These are phyloP conservation scores for Apaloderma vittatum DNA, from an alignment of 2,113 vertebrate species.

Conservation along the genomic window DNA sequence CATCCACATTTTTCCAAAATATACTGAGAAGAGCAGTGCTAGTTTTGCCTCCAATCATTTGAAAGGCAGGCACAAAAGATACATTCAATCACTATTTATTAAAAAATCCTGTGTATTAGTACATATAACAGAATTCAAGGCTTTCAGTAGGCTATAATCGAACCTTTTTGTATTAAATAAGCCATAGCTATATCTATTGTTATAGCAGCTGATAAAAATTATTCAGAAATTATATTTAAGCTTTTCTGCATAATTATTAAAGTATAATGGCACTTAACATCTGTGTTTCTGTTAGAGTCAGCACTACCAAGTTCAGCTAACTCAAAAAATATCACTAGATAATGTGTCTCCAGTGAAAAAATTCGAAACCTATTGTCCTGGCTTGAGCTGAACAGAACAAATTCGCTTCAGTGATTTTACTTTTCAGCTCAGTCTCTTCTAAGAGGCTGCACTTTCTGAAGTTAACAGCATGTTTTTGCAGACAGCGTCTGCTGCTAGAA, in stretches of 20 bases:
- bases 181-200: not conserved
- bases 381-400: no score
- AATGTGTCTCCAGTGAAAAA: not conserved
- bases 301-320: not conserved
- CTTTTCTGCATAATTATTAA: conserved; percentile 27
- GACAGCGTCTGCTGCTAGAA: no score
- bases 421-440: no score
- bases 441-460: no score
- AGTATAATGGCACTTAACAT: not conserved
- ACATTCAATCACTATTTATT: not conserved
- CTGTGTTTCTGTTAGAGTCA: conserved; percentile 25
- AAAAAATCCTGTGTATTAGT: not conserved
- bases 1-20: not conserved
- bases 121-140: not conserved
- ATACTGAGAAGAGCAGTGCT: not conserved
- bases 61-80: not conserved
- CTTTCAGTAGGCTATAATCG: not conserved
- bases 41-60: not conserved
- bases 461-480: no score
- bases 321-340: not conserved
- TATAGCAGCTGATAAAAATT: conserved; percentile 1
- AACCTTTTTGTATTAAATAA: conserved; percentile 23
- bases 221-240: conserved; percentile 41
- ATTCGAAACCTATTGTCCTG: not conserved
- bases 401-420: no score